Base-by-base conservation (phyloP, 2,113 vertebrate species). In the Peucedramus taeniatus region DNA sequence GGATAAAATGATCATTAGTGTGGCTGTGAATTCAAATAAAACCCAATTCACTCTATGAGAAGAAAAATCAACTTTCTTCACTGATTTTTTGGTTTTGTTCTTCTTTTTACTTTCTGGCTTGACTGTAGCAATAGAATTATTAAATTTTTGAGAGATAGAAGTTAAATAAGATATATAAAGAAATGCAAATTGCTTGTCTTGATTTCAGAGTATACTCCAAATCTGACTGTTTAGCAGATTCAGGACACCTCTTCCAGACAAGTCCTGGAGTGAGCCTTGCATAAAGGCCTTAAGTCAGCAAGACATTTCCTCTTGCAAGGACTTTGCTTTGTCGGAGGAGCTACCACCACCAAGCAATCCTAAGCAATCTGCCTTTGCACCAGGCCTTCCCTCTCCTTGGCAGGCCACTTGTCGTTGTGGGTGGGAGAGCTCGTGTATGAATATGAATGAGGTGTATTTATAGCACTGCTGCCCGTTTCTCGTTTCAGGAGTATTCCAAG, bases 401-500 rank as follows among this genome's bases (percentile, higher is more conserved):
- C 64, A 44, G 6, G 40, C 56, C 72, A 71, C 79, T 24, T 1
- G 0, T 53, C 4, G 0, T 7, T 57, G 64, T 89, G 84, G 89
- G 87, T 71, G 72, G 66, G 59, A 47, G 66, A 86, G 40, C 45
- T 89, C 3, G 0, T 70, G n/a, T 42, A 31, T 80, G 61, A 91
- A 76, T 84, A 61, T 42, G 39, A 56, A 72, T 86, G 68, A 71
- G 35, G 22, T 16, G 9, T 83, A 80, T 91, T 90, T 50, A 57
- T 88, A 83, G 30, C 13, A 10, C 60, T 4, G 11, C n/a, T 82
- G 83, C 87, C 92, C 59, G 10, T 23, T 91, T 92, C 64, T 97
- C 83, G 71, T 87, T 81, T 19, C 89, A 98, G 98, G 97, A 85
- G 97, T 98, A 60, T 98, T 98, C 96, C 97, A 98, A 47, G 88